Base-by-base conservation (phyloP, 2,113 vertebrate genomes). In the Prunella fulvescens region DNA sequence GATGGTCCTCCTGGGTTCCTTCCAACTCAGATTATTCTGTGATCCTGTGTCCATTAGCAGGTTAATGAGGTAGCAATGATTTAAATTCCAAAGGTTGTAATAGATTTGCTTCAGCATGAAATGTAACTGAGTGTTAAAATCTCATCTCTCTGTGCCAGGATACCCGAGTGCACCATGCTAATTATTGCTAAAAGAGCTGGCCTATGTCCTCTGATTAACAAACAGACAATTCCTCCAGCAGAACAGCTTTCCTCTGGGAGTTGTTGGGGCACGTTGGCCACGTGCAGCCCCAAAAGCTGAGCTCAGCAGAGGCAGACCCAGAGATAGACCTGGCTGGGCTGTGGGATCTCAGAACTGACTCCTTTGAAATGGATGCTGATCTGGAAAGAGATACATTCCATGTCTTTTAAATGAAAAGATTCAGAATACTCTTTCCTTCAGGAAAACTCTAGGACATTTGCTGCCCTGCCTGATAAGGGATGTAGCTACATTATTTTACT, bases 41-140 rank as follows among this genome's bases (percentile, higher is more conserved):
- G 54, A 53, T 61, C 60, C 45, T 24, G 67, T 95, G 97, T 95
- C 98, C 97, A 98, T 99, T 99, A 98, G 97, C 94, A 98, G 98
- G 98, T 98, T 99, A 99, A 99, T 98, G 98, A 98, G 98, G 97
- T 98, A 98, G 97, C 98, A 98, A 98, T 90, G 65, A 98, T 97
- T 96, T 80, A 94, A 97, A 97, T 98, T 97, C 94, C 97, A 97
- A 92, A 97, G 98, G 97, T 98, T 98, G 97, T 96, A 92, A 96
- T 97, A 97, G 96, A 98, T 98, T 98, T 94, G 97, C 97, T 97
- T 93, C 96, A 95, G 93, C 93, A 97, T 64, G 92, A 96, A 96
- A 96, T 93, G 93, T 97, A 97, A 95, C 95, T 95, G 95, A 98
- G 97, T 98, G 98, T 98, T 98, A 98, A 97, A 97, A 98, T 96